phyloP scores from a whole-genome alignment of 2,888 invertebrate species.

The Drosophila kuntzei region DNA sequence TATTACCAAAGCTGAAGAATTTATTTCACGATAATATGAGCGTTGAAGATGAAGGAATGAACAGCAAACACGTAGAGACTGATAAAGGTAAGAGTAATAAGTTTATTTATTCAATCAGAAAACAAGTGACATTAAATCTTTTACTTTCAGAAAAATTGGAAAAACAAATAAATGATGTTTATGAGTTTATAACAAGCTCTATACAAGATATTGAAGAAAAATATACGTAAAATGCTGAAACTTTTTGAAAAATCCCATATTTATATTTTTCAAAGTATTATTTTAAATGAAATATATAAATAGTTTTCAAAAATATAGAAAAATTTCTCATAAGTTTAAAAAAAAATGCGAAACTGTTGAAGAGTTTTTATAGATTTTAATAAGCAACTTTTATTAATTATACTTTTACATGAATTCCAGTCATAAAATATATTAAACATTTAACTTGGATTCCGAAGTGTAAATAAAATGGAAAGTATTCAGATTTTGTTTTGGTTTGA shows the following conservation, averaged over 20 bases:
- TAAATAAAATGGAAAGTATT: neutral
- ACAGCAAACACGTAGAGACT: slow-evolving; percentile 71
- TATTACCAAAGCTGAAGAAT: slow-evolving; percentile 89
- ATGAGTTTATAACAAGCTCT: slow-evolving; percentile 86
- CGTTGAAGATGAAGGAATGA: slow-evolving; percentile 75
- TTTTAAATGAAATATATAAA: slow-evolving; percentile 11
- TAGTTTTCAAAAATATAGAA: slow-evolving; percentile 1
- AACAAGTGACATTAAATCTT: neutral
- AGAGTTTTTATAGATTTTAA: neutral
- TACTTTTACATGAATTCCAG: neutral
- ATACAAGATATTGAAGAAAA: slow-evolving; percentile 56
- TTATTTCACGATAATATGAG: slow-evolving; percentile 66
- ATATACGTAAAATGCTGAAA: slow-evolving; percentile 11
- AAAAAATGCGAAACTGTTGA: neutral
- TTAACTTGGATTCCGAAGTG: neutral
- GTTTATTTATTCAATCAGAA: neutral
- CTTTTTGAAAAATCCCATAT: neutral
- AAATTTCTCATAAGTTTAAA: neutral
- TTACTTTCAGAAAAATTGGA: slow-evolving; percentile 81
- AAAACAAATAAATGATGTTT: slow-evolving; percentile 85
- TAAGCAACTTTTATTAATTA: neutral
- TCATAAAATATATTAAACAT: neutral
- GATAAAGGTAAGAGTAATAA: slow-evolving; percentile 71
- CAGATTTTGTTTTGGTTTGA: neutral
- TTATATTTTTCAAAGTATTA: slow-evolving; percentile 35